phyloP scores from a whole-genome alignment of 2,113 vertebrate genomes.

The rabbit (Oryctolagus cuniculus) region DNA sequence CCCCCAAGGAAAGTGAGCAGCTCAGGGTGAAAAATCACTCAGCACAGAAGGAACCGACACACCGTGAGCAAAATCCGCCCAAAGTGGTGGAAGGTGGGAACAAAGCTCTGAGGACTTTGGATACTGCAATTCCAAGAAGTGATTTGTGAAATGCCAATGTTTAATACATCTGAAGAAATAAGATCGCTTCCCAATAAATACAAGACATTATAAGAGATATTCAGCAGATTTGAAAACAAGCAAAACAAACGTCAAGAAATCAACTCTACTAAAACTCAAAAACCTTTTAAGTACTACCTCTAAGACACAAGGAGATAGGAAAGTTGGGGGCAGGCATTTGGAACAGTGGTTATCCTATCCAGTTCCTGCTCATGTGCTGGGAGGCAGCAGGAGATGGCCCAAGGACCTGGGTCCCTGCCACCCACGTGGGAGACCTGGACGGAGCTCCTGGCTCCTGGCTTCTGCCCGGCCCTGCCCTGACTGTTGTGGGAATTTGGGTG shows the following conservation, averaged over 20 bases:
- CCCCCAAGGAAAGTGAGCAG: slow-evolving; percentile 29
- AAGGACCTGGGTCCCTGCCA: too few species aligned
- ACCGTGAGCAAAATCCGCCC: background rate
- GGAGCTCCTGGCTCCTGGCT: too few species aligned
- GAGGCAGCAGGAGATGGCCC: too few species aligned
- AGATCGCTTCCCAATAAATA: slow-evolving; percentile 34
- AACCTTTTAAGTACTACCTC: background rate
- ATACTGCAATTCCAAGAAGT: slow-evolving; percentile 40
- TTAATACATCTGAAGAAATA: slow-evolving; percentile 22
- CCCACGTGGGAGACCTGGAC: too few species aligned
- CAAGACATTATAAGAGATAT: background rate
- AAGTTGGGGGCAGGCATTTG: too few species aligned
- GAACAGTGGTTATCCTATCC: too few species aligned
- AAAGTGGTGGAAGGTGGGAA: slow-evolving; percentile 20
- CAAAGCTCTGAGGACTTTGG: slow-evolving; percentile 6
- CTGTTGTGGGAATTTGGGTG: too few species aligned
- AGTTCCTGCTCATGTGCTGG: too few species aligned
- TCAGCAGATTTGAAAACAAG: background rate
- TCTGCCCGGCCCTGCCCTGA: too few species aligned
- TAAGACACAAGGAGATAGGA: background rate
- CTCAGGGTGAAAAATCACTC: slow-evolving; percentile 8
- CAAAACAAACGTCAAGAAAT: background rate
- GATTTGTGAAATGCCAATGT: background rate
- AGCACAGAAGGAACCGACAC: background rate
- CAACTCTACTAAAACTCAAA: background rate